A percentile compares a stretch with the other conserved stretches of the same genome.
phyloP scores from a whole-genome alignment of 1,140 invertebrate species.

The Liolophura sinensis region DNA sequence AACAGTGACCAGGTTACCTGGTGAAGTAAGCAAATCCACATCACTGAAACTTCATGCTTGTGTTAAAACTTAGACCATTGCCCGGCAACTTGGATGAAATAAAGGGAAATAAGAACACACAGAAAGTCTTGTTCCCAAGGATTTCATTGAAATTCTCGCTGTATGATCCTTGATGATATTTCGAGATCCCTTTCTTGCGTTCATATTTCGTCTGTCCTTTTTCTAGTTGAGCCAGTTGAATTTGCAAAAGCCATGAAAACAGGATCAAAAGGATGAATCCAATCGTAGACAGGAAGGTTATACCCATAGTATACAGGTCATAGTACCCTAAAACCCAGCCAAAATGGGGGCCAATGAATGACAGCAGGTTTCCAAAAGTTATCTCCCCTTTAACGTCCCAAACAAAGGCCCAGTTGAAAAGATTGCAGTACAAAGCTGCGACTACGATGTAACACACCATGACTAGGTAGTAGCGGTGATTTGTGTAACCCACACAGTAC shows the following conservation, averaged over 20 bases:
- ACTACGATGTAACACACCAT: conserved; percentile 74
- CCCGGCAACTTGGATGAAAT: conserved; percentile 20
- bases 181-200: conserved; percentile 30
- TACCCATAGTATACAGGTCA: conserved; percentile 28
- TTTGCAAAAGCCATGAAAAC: conserved; percentile 33
- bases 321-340: conserved; percentile 32
- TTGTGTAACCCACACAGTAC: conserved; percentile 86
- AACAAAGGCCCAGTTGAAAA: conserved; percentile 38
- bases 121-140: conserved; percentile 17
- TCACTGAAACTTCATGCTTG: no score
- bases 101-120: conserved; percentile 21
- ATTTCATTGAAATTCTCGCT: conserved; percentile 18
- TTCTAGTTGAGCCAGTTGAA: conserved; percentile 30
- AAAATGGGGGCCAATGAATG: conserved; percentile 38
- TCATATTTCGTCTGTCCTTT: conserved; percentile 42
- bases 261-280: conserved; percentile 31
- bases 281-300: conserved; percentile 28
- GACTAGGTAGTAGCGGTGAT: conserved; percentile 86
- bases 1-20: no score
- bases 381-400: conserved; percentile 31
- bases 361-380: conserved; percentile 20
- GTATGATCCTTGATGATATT: conserved; percentile 1
- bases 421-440: conserved; percentile 39
- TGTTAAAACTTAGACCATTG: conserved; percentile 18
- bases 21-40: no score